phyloP scores from a whole-genome alignment of 2,888 invertebrate genomes.

The Pinctada fucata region DNA sequence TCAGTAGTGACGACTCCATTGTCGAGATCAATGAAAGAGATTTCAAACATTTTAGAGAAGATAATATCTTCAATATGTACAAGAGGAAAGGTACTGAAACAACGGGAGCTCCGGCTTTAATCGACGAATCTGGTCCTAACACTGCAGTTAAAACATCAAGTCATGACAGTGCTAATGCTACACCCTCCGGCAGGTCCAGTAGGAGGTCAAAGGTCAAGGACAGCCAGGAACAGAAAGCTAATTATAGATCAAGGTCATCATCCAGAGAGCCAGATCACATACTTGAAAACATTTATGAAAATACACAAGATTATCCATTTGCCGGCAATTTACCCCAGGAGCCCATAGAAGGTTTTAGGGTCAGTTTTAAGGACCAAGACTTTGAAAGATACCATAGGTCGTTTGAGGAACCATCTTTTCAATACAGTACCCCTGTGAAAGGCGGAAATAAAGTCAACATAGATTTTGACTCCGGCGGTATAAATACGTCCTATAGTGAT shows the following conservation, averaged over 20 bases:
- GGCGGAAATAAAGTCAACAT: not conserved
- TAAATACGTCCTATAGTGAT: not conserved
- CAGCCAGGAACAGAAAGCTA: not conserved
- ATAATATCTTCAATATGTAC: not conserved
- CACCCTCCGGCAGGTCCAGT: too few relatives aligned
- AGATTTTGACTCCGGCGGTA: not conserved
- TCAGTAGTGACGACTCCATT: not conserved
- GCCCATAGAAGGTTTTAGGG: not conserved
- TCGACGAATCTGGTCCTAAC: not conserved
- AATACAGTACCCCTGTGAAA: not conserved
- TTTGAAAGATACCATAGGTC: not conserved
- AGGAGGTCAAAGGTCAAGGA: not conserved
- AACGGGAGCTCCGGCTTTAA: not conserved
- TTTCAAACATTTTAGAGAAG: slow-evolving; percentile 1
- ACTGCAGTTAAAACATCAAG: too few relatives aligned
- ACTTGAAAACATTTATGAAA: not conserved
- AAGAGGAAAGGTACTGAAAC: not conserved
- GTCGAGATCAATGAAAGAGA: not conserved
- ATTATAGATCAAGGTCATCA: not conserved
- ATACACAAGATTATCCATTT: not conserved
- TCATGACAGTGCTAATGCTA: too few relatives aligned
- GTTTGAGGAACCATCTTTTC: not conserved
- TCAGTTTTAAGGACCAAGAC: not conserved
- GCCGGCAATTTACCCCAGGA: not conserved
- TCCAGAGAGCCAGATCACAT: not conserved